Evolutionary conservation across 2,888 invertebrate genomes (phyloP), one percentile per base, ranked within the genome.

Genomic region (Copidosoma aretas): DNA sequence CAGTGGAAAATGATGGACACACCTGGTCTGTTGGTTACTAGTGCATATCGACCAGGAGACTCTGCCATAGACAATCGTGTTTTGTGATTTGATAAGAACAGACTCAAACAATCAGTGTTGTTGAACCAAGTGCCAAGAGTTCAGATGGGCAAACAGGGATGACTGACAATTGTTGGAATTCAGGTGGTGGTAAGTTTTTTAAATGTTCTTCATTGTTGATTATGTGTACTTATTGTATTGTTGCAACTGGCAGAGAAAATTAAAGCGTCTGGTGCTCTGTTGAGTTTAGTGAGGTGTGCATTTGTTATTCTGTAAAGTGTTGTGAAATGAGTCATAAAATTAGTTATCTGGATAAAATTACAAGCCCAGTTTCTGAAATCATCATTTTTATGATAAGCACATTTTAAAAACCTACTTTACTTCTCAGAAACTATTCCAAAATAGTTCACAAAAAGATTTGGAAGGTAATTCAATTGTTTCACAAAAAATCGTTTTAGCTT

Each of bases 121-220:
- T 63, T 58, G 64, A 57, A 63, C n/a, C 77, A 76, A 77, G 80
- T 80, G 79, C 76, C 79, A 78, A 80, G 75, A 64, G 66, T 78
- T 77, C 81, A 79, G 79, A 83, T 81, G 82, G 82, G 84, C 79
- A 79, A 79, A 79, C 81, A 89, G 90, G 90, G 88, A 91, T 91
- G 91, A 91, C 91, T 89, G 91, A 91, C 87, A 91, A 91, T 87
- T 89, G 90, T 85, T 89, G 91, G 88, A 89, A 89, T 86, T 90
- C 91, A 87, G 91, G 91, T 90, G 88, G 90, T 89, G 90, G 87
- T 87, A 82, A 87, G 88, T 86, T 71, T 1, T 61, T 8, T 39
- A 32, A 62, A 10, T n/a, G 3, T 49, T 32, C 59, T 53, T 60
- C 67, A 3, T 32, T 62, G 10, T 22, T 21, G 46, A 17, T 41